A percentile compares a stretch with the other conserved stretches of the same genome.
These are phyloP conservation scores for Notarius lentiginosus DNA, from an alignment of 2,113 vertebrate genomes.

Conservation along the genomic window DNA sequence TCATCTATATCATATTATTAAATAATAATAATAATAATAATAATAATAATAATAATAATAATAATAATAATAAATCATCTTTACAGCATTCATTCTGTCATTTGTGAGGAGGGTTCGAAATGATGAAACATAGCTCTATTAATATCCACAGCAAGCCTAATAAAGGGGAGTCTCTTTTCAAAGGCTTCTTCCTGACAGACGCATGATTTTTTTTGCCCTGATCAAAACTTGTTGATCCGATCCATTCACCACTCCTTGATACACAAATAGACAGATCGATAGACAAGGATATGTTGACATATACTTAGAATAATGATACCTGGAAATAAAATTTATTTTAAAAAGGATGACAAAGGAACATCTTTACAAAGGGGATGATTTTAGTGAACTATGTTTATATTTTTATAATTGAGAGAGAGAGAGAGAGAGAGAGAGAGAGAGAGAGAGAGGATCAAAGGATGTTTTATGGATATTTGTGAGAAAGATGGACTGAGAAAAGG, in stretches of 20 bases:
- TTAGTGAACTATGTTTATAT: background rate
- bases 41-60: no score
- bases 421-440: background rate
- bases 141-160: background rate
- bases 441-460: background rate
- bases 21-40: no score
- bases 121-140: background rate
- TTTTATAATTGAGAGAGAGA: background rate
- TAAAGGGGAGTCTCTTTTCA: background rate
- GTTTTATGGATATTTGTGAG: slow-evolving; percentile 1
- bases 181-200: background rate
- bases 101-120: background rate
- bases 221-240: background rate
- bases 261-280: background rate
- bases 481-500: background rate
- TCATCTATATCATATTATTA: background rate
- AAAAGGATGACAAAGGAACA: background rate
- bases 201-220: background rate
- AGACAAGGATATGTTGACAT: background rate
- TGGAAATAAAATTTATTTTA: no score
- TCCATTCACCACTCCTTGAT: background rate
- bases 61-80: background rate
- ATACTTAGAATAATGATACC: no score
- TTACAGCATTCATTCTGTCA: background rate
- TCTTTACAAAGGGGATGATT: background rate